phyloP scores from a whole-genome alignment of 2,797 vertebrate genomes.

The Masticophis lateralis region DNA sequence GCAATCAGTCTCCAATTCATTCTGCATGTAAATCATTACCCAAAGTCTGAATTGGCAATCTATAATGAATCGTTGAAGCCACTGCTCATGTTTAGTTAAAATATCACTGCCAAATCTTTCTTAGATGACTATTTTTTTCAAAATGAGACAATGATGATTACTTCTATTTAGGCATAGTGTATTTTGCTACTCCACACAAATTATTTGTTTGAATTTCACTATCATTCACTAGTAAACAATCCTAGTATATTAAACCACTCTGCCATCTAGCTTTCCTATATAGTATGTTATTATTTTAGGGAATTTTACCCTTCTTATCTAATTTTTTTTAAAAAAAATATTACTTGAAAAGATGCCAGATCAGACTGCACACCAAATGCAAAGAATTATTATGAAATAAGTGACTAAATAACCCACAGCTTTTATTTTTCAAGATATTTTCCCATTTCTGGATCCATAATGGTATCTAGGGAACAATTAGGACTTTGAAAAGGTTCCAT shows the following conservation, averaged over 20 bases:
- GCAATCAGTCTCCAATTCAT: background rate
- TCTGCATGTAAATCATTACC: background rate
- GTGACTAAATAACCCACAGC: background rate
- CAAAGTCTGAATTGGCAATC: background rate
- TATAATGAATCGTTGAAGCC: background rate
- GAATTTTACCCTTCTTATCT: background rate
- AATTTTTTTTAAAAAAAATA: background rate
- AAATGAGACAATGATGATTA: background rate
- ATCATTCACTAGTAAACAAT: background rate
- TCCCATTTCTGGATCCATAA: background rate
- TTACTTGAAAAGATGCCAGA: background rate
- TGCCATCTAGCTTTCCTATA: background rate
- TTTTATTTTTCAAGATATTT: background rate
- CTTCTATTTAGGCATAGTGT: background rate
- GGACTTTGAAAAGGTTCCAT: background rate
- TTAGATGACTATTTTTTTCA: background rate
- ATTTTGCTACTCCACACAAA: background rate
- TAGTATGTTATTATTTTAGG: slow-evolving; percentile 8
- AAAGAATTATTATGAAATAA: background rate
- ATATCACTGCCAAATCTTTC: background rate
- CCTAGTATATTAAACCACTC: background rate
- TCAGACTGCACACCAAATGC: background rate
- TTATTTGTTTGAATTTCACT: background rate
- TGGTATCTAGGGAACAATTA: background rate
- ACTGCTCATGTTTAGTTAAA: background rate